A percentile compares a stretch with the other conserved stretches of the same genome.
Conservation (phyloP, 1,140 invertebrate genomes). For the Pachyrhynchus sulphureomaculatus region DNA sequence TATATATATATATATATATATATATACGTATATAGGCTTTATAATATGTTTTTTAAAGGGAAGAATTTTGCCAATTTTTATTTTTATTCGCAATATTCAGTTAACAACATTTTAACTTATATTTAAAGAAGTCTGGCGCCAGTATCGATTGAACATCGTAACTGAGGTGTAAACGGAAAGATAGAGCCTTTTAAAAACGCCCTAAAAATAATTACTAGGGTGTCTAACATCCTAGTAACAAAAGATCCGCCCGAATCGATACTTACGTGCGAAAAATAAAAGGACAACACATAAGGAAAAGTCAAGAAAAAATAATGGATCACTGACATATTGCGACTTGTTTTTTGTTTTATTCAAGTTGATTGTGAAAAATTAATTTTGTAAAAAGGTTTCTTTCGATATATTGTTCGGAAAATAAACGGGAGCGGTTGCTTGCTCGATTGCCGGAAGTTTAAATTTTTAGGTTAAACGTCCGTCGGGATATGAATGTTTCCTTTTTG, state of each 20-base stretch:
- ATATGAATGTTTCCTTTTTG: too few species aligned
- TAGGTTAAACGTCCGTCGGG: too few species aligned
- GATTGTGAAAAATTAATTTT: conserved; percentile 18
- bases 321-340: not conserved
- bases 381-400: not conserved
- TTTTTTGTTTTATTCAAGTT: conserved; percentile 15
- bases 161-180: conserved; percentile 6
- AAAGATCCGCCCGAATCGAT: not conserved
- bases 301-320: conserved; percentile 16
- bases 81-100: too few species aligned
- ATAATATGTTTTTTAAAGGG: too few species aligned
- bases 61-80: too few species aligned
- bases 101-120: too few species aligned
- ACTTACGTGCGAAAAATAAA: conserved; percentile 1
- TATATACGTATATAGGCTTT: too few species aligned
- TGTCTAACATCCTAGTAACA: not conserved
- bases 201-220: conserved; percentile 2
- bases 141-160: not conserved
- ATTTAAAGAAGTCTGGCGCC: too few species aligned
- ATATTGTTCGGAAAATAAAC: not conserved
- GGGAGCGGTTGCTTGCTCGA: too few species aligned
- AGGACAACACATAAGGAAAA: conserved; percentile 12
- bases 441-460: too few species aligned
- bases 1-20: too few species aligned
- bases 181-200: too few species aligned